Evolutionary conservation across 2,113 vertebrate species (phyloP).

Genomic region (Corydoras sp.): DNA sequence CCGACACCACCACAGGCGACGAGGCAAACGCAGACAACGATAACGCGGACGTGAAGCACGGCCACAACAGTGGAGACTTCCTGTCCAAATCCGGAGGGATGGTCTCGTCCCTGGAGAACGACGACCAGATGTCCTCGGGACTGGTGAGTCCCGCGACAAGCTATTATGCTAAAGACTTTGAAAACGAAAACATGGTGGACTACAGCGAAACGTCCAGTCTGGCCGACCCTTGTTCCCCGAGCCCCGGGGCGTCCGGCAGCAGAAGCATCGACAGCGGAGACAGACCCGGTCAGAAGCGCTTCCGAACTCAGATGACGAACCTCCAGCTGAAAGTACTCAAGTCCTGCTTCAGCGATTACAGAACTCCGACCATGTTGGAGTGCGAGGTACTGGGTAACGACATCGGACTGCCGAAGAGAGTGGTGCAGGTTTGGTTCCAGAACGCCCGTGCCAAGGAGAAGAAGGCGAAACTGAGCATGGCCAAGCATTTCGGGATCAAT

Average conservation of each 20-base stretch:
- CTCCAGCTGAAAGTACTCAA: slow-evolving; percentile 97
- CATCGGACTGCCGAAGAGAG: slow-evolving; percentile 99
- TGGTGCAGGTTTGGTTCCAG: slow-evolving; percentile 99
- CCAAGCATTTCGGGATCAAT: slow-evolving; percentile 99
- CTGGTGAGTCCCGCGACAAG: slow-evolving; percentile 95
- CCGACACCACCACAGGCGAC: slow-evolving; percentile 95
- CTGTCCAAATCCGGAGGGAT: slow-evolving; percentile 83
- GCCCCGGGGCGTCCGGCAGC: slow-evolving; percentile 84
- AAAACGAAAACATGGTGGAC: slow-evolving; percentile 94
- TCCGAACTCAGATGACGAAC: slow-evolving; percentile 98
- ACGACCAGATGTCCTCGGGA: slow-evolving; percentile 93
- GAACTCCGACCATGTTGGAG: slow-evolving; percentile 98
- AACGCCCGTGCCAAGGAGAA: slow-evolving; percentile 98
- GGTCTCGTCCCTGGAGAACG: slow-evolving; percentile 82
- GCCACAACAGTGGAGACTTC: slow-evolving; percentile 77
- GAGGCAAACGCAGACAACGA: slow-evolving; percentile 96
- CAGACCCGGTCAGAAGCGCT: slow-evolving; percentile 94
- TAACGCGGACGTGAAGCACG: slow-evolving; percentile 85
- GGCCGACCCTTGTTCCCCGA: slow-evolving; percentile 94
- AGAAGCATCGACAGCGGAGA: slow-evolving; percentile 88
- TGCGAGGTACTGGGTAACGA: slow-evolving; percentile 99
- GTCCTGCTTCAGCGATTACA: slow-evolving; percentile 97
- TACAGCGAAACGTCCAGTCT: slow-evolving; percentile 97
- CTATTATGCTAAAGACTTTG: slow-evolving; percentile 91
- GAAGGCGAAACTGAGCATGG: slow-evolving; percentile 98